These are phyloP conservation scores for Cirrhinus molitorella DNA, from an alignment of 2,797 vertebrate species.

Conservation along the genomic window DNA sequence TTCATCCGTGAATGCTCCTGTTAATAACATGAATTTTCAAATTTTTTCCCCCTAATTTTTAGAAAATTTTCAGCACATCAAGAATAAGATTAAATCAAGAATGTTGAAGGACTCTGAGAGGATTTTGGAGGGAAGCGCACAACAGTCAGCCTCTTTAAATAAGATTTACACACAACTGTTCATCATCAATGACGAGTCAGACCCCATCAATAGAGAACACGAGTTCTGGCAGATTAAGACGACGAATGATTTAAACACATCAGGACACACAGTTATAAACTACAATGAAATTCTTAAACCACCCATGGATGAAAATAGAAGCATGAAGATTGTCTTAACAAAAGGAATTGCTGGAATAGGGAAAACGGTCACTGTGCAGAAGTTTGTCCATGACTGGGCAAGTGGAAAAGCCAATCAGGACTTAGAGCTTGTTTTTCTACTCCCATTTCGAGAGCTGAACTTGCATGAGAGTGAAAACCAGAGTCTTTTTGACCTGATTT, in stretches of 20 bases:
- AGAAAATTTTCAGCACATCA: not conserved
- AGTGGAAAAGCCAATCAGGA: not conserved
- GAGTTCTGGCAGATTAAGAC: constrained; percentile 29
- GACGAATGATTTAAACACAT: not conserved
- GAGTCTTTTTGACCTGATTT: constrained; percentile 30
- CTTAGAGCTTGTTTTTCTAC: constrained; percentile 31
- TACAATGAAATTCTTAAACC: constrained; percentile 30
- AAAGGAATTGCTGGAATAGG: constrained; percentile 44
- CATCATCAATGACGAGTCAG: not conserved
- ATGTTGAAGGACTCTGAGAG: not conserved
- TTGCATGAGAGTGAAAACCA: not conserved
- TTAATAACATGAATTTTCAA: not conserved
- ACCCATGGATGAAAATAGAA: not conserved
- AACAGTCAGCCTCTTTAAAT: not conserved
- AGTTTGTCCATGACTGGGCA: constrained; percentile 35
- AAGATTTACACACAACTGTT: constrained; percentile 34
- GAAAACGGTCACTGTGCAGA: constrained; percentile 30
- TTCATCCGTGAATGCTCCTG: not conserved
- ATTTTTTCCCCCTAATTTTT: not conserved
- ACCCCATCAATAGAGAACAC: constrained; percentile 20
- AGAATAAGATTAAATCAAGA: not conserved
- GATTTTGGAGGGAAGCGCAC: not conserved
- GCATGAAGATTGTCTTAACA: constrained; percentile 3
- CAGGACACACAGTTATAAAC: not conserved
- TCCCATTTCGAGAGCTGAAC: constrained; percentile 41